Conservation (phyloP, 2,113 vertebrate genomes). For the Columba livia region DNA sequence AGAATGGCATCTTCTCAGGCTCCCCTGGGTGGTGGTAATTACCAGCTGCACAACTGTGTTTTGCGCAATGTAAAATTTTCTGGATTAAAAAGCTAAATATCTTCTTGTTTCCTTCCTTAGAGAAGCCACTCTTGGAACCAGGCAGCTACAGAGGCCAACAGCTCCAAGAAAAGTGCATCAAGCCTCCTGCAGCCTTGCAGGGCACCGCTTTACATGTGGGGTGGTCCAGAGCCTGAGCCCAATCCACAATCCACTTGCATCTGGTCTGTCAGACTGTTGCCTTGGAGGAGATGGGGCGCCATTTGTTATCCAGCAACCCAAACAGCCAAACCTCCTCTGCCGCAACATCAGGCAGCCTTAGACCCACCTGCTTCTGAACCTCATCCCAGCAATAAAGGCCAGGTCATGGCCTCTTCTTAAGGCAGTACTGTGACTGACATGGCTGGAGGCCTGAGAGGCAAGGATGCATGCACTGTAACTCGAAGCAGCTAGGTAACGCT, state of each 20-base stretch:
- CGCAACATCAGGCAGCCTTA: neutral
- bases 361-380: neutral
- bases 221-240: neutral
- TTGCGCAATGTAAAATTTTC: neutral
- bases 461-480: neutral
- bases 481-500: neutral
- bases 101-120: neutral
- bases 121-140: neutral
- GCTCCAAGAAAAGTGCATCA: neutral
- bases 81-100: neutral
- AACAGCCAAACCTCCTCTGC: neutral
- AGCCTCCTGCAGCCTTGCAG: neutral
- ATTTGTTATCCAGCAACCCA: neutral
- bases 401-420: neutral
- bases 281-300: neutral
- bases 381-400: neutral
- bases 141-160: neutral
- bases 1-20: neutral
- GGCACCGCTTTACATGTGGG: rapidly evolving
- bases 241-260: neutral
- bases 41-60: neutral
- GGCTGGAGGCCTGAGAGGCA: neutral
- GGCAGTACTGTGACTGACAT: neutral
- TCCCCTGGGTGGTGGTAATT: conserved; percentile 33
- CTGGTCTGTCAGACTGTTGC: neutral